Percentiles rank a stretch among this genome's conserved stretches.
These are phyloP conservation scores for Orchestia grillus DNA, from an alignment of 1,140 invertebrate genomes.

Conservation along the genomic window DNA sequence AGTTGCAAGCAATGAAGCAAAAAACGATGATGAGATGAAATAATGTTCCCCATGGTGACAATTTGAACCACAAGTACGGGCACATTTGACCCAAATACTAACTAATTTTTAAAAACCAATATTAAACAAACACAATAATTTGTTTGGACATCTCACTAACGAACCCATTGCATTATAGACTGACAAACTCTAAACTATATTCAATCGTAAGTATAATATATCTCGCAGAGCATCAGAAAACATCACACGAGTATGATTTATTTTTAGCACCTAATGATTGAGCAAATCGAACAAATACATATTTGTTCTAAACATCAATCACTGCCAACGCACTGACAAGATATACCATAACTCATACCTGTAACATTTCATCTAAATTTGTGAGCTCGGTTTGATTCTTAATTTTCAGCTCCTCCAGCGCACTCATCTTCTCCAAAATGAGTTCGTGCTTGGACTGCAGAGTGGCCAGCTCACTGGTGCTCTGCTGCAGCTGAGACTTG, in stretches of 20 bases:
- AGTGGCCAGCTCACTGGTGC: not conserved
- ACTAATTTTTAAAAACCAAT: too few species aligned
- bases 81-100: too few species aligned
- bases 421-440: slow-evolving; percentile 46
- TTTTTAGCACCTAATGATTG: not conserved
- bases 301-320: not conserved
- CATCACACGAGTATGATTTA: not conserved
- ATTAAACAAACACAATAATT: too few species aligned
- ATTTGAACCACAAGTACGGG: too few species aligned
- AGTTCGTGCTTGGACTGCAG: slow-evolving; percentile 56
- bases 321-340: not conserved
- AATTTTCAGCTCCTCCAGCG: slow-evolving; percentile 43
- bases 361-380: not conserved
- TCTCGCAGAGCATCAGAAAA: too few species aligned
- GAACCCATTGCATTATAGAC: too few species aligned
- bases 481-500: slow-evolving; percentile 21
- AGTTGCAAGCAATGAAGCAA: not conserved
- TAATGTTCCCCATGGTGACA: not conserved
- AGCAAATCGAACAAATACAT: not conserved
- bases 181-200: too few species aligned
- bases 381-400: not conserved
- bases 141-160: too few species aligned
- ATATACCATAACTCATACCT: not conserved
- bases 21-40: not conserved
- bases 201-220: too few species aligned